Percentiles rank a stretch among this genome's conserved stretches.
Evolutionary conservation across 2,888 invertebrate genomes (phyloP).

Genomic region (Archaeoteleia sp.): DNA sequence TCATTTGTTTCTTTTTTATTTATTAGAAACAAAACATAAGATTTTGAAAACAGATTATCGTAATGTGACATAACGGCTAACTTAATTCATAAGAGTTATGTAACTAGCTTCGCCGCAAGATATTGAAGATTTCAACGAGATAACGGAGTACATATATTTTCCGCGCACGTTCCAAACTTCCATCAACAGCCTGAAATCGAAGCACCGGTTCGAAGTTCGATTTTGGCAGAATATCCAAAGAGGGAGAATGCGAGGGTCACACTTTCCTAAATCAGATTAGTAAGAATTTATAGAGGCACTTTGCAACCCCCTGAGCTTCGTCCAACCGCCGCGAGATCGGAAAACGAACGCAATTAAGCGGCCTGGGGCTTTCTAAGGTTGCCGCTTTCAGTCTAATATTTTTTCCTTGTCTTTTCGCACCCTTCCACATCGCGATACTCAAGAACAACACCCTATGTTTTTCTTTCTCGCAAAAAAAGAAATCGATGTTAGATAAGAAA

Average conservation of each 20-base stretch:
- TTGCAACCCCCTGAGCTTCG: conserved; percentile 36
- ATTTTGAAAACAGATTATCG: too few relatives aligned
- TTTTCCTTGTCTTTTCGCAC: conserved; percentile 6
- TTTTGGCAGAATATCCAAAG: conserved; percentile 47
- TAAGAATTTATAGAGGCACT: conserved; percentile 67
- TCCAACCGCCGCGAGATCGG: conserved; percentile 56
- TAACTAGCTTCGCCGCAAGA: neutral
- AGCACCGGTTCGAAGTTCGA: conserved; percentile 47
- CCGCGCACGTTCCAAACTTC: conserved; percentile 18
- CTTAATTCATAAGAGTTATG: too few relatives aligned
- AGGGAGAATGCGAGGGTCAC: conserved; percentile 54
- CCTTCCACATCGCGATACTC: neutral
- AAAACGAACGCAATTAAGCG: conserved; percentile 58
- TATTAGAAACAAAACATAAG: neutral
- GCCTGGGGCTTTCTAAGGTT: conserved; percentile 45
- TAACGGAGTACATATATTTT: conserved; percentile 11
- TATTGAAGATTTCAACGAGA: conserved; percentile 18
- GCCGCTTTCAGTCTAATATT: conserved; percentile 10
- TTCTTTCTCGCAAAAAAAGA: too few relatives aligned
- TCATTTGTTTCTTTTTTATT: too few relatives aligned
- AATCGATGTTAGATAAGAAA: too few relatives aligned
- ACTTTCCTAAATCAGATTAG: conserved; percentile 66
- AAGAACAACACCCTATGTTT: neutral
- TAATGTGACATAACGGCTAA: too few relatives aligned
- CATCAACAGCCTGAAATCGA: conserved; percentile 20